phyloP scores from a whole-genome alignment of 2,888 invertebrate genomes.

The Aphidoletes aphidimyza region DNA sequence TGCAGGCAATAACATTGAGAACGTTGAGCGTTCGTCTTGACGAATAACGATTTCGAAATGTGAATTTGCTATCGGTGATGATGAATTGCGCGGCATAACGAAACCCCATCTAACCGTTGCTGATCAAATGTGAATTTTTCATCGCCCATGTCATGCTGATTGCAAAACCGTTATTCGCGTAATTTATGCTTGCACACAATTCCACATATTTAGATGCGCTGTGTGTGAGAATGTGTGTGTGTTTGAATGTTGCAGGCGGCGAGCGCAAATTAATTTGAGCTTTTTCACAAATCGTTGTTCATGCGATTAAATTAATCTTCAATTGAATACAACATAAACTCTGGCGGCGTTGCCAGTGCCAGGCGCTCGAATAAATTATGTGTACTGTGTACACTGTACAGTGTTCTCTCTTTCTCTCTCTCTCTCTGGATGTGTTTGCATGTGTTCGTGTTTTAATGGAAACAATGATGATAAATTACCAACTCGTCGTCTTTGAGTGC shows the following conservation, averaged over 20 bases:
- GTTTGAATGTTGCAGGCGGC: not conserved
- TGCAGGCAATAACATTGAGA: too few species aligned
- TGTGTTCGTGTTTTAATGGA: constrained; percentile 22
- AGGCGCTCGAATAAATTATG: not conserved
- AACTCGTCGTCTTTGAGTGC: constrained; percentile 40
- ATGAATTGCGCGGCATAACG: constrained; percentile 1
- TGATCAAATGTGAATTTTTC: constrained; percentile 46
- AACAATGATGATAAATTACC: constrained; percentile 49
- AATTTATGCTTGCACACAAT: constrained; percentile 30
- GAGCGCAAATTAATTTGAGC: constrained; percentile 38
- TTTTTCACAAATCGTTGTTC: constrained; percentile 43
- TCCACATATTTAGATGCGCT: not conserved
- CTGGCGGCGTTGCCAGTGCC: not conserved
- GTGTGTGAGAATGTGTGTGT: not conserved
- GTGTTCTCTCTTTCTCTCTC: too few species aligned
- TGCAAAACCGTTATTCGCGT: constrained; percentile 26
- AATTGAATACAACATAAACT: constrained; percentile 16
- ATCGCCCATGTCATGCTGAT: constrained; percentile 44
- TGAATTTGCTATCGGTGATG: not conserved
- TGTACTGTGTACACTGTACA: too few species aligned
- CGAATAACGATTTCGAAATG: not conserved
- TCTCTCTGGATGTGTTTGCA: too few species aligned
- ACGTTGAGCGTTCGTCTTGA: too few species aligned
- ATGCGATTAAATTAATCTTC: constrained; percentile 47
- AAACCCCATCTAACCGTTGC: not conserved